A percentile compares a stretch with the other conserved stretches of the same genome.
Conservation (phyloP, 2,888 invertebrate genomes). For the Megaustenia siamemsis region DNA sequence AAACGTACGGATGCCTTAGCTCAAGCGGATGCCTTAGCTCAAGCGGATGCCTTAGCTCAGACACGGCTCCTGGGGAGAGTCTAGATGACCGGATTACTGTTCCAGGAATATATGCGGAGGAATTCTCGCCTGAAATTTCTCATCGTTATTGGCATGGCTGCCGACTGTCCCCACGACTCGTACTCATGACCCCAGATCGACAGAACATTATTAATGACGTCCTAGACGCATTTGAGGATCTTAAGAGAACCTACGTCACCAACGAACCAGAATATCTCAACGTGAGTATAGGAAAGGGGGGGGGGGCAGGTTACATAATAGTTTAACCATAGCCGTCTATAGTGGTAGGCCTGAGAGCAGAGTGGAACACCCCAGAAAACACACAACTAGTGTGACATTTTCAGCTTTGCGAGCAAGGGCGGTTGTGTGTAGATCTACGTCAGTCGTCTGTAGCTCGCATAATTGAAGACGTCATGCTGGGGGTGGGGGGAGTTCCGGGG, state of each 20-base stretch:
- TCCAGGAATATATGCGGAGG: conserved; percentile 31
- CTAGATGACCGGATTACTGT: not conserved
- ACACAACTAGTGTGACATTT: too few species aligned
- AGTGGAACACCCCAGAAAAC: too few species aligned
- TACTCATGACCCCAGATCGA: conserved; percentile 27
- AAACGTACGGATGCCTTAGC: conserved; percentile 36
- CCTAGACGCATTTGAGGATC: conserved; percentile 39
- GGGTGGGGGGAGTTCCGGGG: too few species aligned
- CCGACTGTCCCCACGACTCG: not conserved
- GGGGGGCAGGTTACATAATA: too few species aligned
- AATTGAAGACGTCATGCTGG: too few species aligned
- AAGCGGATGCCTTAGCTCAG: not conserved
- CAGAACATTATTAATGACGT: conserved; percentile 47
- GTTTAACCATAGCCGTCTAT: too few species aligned
- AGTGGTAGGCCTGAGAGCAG: too few species aligned
- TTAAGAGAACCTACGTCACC: conserved; percentile 36
- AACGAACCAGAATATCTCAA: conserved; percentile 24
- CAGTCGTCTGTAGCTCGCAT: too few species aligned
- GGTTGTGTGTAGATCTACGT: too few species aligned
- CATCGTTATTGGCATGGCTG: conserved; percentile 55
- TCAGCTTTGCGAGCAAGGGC: too few species aligned
- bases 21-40: not conserved
- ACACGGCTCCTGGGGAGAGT: not conserved
- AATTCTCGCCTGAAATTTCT: conserved; percentile 36
- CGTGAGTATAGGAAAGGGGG: conserved; percentile 39